A percentile compares a stretch with the other conserved stretches of the same genome.
Conservation (phyloP, 2,888 invertebrate genomes). For the Cephalotes varians region DNA sequence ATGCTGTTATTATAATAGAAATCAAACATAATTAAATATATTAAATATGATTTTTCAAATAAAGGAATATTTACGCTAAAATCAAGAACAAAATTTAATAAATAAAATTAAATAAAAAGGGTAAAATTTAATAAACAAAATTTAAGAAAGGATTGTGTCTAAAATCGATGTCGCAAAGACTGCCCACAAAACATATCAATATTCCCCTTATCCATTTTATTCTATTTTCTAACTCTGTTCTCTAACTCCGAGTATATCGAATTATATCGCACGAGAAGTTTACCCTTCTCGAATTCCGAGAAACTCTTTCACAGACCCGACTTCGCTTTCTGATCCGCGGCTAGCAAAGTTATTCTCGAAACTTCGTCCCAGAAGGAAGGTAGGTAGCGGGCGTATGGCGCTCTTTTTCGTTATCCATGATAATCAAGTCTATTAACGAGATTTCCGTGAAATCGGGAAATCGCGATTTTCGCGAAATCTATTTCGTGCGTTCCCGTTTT, state of each 20-base stretch:
- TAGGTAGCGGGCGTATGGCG: not conserved
- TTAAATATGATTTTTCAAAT: not conserved
- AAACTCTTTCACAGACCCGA: conserved; percentile 31
- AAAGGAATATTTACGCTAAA: not conserved
- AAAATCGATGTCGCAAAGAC: not conserved
- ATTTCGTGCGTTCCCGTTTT: not conserved
- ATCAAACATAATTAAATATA: too few species aligned
- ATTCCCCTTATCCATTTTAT: not conserved
- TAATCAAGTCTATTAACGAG: conserved; percentile 37
- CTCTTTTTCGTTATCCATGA: not conserved
- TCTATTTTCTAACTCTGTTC: conserved; percentile 1
- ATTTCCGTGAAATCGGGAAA: not conserved
- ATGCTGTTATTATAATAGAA: not conserved
- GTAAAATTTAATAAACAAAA: not conserved
- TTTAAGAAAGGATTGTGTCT: not conserved
- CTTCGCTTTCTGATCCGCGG: conserved; percentile 12
- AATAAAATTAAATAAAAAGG: not conserved
- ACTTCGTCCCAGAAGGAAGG: not conserved
- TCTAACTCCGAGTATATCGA: conserved; percentile 11
- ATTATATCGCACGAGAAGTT: conserved; percentile 22
- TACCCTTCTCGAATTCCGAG: conserved; percentile 1
- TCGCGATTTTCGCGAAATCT: conserved; percentile 4
- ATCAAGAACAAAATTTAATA: too few species aligned
- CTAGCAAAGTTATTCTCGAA: conserved; percentile 30
- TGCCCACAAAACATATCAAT: not conserved